Evolutionary conservation across 1,140 invertebrate species (phyloP).

Genomic region (Pollicipes pollicipes): DNA sequence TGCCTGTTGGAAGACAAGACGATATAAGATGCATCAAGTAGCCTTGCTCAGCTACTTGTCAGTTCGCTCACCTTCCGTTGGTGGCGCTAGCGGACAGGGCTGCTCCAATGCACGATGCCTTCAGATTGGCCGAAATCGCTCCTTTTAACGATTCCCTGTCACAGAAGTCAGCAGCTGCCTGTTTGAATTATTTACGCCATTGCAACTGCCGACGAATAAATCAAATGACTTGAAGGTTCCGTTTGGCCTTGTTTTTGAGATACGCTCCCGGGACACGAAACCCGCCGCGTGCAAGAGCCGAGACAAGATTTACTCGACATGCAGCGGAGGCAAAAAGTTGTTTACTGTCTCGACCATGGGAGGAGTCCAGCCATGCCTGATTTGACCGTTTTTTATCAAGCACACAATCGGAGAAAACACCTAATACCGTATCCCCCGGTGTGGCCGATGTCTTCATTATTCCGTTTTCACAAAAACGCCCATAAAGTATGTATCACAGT

Average conservation of each 20-base stretch:
- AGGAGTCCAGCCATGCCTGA: not conserved
- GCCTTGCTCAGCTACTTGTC: too few relatives aligned
- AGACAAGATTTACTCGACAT: not conserved
- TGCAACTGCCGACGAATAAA: not conserved
- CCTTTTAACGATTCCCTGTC: not conserved
- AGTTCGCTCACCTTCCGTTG: not conserved
- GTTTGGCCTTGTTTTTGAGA: not conserved
- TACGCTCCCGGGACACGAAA: not conserved
- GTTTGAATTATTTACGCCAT: not conserved
- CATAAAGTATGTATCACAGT: not conserved
- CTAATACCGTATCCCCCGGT: not conserved
- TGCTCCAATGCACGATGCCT: too few relatives aligned
- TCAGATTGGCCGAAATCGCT: not conserved
- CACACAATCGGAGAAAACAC: slow-evolving; percentile 1
- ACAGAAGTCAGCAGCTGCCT: not conserved
- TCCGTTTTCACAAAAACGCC: not conserved
- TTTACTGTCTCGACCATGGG: not conserved
- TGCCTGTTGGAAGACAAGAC: too few relatives aligned
- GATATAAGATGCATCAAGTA: too few relatives aligned
- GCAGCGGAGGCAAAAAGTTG: not conserved
- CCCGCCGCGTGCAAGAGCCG: not conserved
- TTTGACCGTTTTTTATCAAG: not conserved
- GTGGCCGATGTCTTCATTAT: not conserved
- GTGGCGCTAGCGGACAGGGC: not conserved
- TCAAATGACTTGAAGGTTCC: not conserved